Base-by-base conservation (phyloP, 2,797 vertebrate genomes). In the Brachymystax lenok region DNA sequence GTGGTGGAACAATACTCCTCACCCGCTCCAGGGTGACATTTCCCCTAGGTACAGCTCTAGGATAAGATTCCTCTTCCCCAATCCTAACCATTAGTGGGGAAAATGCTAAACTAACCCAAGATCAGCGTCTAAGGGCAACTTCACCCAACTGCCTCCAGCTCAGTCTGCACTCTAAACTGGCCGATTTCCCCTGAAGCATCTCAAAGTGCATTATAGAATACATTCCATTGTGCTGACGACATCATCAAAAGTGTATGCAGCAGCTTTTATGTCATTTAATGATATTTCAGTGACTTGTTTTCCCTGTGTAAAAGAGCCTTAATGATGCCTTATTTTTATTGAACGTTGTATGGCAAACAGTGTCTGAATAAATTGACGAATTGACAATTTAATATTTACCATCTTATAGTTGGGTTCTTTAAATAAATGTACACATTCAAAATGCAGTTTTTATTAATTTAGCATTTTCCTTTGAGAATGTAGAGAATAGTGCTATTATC, bases 291-390 rank as follows among this genome's bases (percentile, higher is more conserved):
- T 40, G 10, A 46, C 10, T 12, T 46, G 40, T 46, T 46, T 88
- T 86, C 61, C 79, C 80, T 77, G 56, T 77, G 73, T 77, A 87
- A 91, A 91, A 85, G 92, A 71, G 80, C 87, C 89, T 88, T 94
- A 95, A 84, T 82, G 85, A 93, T 95, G 92, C 95, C 94, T 91
- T 93, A 52, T 76, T 59, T 67, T 96, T 97, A 97, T 98, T 97
- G 96, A 97, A 96, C 92, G 89, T 46, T 46, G 10, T 54, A 87
- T 93, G 95, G 94, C 94, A 95, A 94, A 94, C 93, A 90, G 79
- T 92, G 90, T 93, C 91, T 90, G 83, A 94, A 93, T 91, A 91
- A 92, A 86, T 59, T 6, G 92, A 73, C 13, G 69, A 85, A 87
- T 88, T 71, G 71, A 54, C 61, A 40, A 75, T 35, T 16, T 52